Evolutionary conservation across 2,113 vertebrate genomes (phyloP).

Genomic region (Ageneiosus marmoratus): DNA sequence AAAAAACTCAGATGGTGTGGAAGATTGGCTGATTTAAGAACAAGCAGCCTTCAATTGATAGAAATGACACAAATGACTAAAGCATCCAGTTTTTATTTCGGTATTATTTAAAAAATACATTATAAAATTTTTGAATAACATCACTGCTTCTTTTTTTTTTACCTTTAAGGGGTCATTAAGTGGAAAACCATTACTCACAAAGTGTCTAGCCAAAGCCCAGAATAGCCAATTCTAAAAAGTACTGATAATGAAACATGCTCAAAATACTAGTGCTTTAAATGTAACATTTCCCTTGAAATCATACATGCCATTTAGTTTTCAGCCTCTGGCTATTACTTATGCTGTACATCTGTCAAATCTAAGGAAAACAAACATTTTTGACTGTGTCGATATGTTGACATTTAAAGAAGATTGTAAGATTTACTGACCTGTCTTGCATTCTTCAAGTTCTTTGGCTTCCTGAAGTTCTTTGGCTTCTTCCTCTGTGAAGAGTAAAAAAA

Average conservation of each 20-base stretch:
- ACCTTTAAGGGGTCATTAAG: conserved; percentile 42
- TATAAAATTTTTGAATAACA: conserved; percentile 23
- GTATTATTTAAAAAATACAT: neutral
- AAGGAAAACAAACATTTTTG: neutral
- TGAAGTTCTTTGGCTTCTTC: conserved; percentile 83
- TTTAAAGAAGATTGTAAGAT: neutral
- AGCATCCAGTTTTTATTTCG: neutral
- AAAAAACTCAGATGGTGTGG: neutral
- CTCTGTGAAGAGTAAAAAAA: conserved; percentile 66
- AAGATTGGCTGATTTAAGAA: neutral
- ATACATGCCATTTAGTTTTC: neutral
- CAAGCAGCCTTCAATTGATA: neutral
- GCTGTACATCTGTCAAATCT: neutral
- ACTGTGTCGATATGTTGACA: neutral
- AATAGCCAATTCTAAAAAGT: conserved; percentile 39
- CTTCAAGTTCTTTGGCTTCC: conserved; percentile 69
- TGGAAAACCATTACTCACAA: conserved; percentile 25
- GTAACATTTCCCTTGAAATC: neutral
- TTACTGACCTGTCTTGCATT: conserved; percentile 84
- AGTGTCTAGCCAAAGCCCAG: conserved; percentile 20
- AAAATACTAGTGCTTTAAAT: conserved; percentile 3
- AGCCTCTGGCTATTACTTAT: neutral
- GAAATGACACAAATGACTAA: neutral
- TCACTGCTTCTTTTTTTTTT: conserved; percentile 15
- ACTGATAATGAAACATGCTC: conserved; percentile 12